phyloP scores from a whole-genome alignment of 2,888 invertebrate species.

The Lasiommata megera region DNA sequence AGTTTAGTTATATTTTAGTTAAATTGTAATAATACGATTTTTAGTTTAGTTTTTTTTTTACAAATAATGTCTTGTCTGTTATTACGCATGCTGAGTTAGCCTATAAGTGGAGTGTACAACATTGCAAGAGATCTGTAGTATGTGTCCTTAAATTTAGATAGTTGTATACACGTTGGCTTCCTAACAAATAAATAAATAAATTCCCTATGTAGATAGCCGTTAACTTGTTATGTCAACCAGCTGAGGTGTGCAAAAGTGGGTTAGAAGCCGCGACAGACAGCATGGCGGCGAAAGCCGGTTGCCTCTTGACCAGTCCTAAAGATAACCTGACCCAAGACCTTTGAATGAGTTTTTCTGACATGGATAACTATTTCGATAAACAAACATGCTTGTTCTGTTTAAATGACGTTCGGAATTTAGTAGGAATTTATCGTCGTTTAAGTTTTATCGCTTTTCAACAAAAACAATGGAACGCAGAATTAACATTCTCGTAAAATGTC shows the following conservation, averaged over 20 bases:
- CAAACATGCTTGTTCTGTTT: not conserved
- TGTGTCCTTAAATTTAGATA: too few relatives aligned
- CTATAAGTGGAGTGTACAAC: too few relatives aligned
- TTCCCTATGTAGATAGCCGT: too few relatives aligned
- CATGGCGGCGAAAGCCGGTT: constrained; percentile 63
- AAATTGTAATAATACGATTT: too few relatives aligned
- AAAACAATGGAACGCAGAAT: constrained; percentile 8
- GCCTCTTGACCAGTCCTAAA: constrained; percentile 46
- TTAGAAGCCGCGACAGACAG: constrained; percentile 59
- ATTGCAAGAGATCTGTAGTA: too few relatives aligned
- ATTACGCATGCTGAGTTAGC: too few relatives aligned
- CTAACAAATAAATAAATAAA: too few relatives aligned
- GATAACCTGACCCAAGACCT: constrained; percentile 34
- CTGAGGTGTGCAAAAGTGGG: constrained; percentile 49
- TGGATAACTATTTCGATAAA: not conserved
- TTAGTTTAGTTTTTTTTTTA: too few relatives aligned
- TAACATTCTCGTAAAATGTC: not conserved
- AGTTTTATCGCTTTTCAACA: not conserved
- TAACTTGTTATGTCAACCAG: constrained; percentile 26
- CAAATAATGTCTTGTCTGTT: too few relatives aligned
- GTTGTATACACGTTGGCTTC: too few relatives aligned
- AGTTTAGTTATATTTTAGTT: too few relatives aligned
- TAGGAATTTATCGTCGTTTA: not conserved
- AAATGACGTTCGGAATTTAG: not conserved
- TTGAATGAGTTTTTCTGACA: constrained; percentile 13